Percentiles rank a stretch among this genome's conserved stretches.
phyloP scores from a whole-genome alignment of 2,888 invertebrate genomes.

The Chelonus formosanus region DNA sequence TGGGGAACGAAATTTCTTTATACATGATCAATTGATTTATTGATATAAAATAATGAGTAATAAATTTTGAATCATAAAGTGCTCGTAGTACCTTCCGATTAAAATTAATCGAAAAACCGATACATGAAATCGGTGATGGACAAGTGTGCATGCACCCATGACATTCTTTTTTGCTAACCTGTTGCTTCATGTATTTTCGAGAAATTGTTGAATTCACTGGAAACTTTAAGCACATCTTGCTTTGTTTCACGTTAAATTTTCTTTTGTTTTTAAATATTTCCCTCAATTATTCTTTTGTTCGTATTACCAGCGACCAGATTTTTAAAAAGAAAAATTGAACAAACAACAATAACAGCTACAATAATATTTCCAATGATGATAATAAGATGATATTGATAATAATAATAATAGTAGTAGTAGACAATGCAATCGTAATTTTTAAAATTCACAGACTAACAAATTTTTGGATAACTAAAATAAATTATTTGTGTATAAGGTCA shows the following conservation, averaged over 20 bases:
- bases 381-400: too few species aligned
- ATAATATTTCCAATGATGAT: too few species aligned
- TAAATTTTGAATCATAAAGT: constrained; percentile 19
- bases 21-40: neutral
- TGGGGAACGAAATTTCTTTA: neutral
- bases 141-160: constrained; percentile 17
- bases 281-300: neutral
- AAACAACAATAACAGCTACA: too few species aligned
- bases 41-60: neutral
- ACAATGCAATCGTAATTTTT: too few species aligned
- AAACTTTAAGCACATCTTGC: constrained; percentile 10
- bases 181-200: constrained; percentile 41
- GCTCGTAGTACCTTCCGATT: constrained; percentile 31
- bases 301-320: neutral
- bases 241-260: constrained; percentile 5
- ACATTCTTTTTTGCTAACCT: constrained; percentile 33
- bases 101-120: constrained; percentile 16
- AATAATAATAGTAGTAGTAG: too few species aligned
- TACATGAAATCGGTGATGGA: constrained; percentile 21
- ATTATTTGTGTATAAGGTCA: too few species aligned
- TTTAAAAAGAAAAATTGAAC: too few species aligned
- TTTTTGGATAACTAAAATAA: too few species aligned
- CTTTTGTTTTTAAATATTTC: neutral
- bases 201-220: constrained; percentile 31
- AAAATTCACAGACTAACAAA: too few species aligned